Base-by-base conservation (phyloP, 2,797 vertebrate genomes). In the Lithobates sylvaticus region DNA sequence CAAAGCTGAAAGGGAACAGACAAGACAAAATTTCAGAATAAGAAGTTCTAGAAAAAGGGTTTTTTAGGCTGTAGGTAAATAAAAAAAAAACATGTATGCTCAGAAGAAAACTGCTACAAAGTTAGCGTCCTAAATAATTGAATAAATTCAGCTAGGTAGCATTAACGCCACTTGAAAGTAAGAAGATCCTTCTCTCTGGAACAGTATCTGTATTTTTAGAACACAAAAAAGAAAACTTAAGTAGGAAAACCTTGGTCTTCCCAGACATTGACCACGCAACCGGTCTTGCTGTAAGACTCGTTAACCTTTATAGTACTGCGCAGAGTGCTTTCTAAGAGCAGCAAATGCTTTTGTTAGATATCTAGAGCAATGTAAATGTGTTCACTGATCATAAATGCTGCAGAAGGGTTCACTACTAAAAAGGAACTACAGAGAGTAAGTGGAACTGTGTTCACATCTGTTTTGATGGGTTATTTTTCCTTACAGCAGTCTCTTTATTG, bases 101-200 rank as follows among this genome's bases (percentile, higher is more conserved):
- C 0, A 42, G 21, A 68, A 81, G 47, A 39, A 73, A 54, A 26
- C 54, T 58, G 4, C 70, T 36, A 50, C n/a, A 76, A 54, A 76
- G 39, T n/a, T 26, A 70, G 27, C 18, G 64, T 70, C 23, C 42
- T 86, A 44, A 86, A 86, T 86, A 81, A 86, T 86, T 81, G 9
- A 86, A 32, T 54, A 70, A 58, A 70, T 81, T 34, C 71, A 76
- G 61, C 70, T 47, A 54, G 34, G 61, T 50, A 58, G 84, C 70
- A 75, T 42, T 58, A 75, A 81, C 72, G 76, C 64, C 44, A 81
- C 71, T 47, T 39, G 44, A 58, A 86, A 44, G 84, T 69, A 86
- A 86, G 9, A 32, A 76, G 72, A 86, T 86, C 65, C 44, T 58
- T 50, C n/a, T 81, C 26, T 15, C 39, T 86, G 72, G 71, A 86